Evolutionary conservation across 2,888 invertebrate genomes (phyloP).

Genomic region (Lacanobia oleracea): DNA sequence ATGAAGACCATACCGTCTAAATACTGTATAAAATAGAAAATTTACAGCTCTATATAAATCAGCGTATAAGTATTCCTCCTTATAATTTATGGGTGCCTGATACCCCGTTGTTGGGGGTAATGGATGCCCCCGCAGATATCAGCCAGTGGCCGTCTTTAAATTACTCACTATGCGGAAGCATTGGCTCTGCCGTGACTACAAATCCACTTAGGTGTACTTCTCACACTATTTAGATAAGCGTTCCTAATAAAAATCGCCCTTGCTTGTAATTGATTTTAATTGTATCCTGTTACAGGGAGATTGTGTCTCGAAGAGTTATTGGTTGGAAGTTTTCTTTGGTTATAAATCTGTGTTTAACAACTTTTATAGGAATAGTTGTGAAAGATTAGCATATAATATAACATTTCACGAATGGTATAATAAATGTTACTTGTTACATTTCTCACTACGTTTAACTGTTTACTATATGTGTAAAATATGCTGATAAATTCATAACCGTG

Average conservation of each 20-base stretch:
- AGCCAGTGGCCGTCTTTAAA: constrained; percentile 85
- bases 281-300: constrained; percentile 68
- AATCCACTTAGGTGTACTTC: constrained; percentile 85
- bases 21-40: constrained; percentile 74
- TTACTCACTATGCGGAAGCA: constrained; percentile 87
- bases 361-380: background rate
- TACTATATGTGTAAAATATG: too few species aligned
- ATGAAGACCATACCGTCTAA: constrained; percentile 61
- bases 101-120: constrained; percentile 85
- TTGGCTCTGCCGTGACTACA: constrained; percentile 82
- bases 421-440: too few species aligned
- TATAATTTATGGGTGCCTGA: constrained; percentile 86
- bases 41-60: constrained; percentile 86
- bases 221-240: constrained; percentile 86
- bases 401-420: too few species aligned
- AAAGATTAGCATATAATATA: background rate
- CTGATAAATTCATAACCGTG: too few species aligned
- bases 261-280: constrained; percentile 86
- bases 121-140: constrained; percentile 88
- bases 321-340: constrained; percentile 1
- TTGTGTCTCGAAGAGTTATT: constrained; percentile 45
- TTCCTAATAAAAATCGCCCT: constrained; percentile 81
- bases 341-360: constrained; percentile 4
- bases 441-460: too few species aligned
- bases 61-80: constrained; percentile 85